Conservation (phyloP, 30 jellyfish, hydroid and myxozoan species). For the Hydractinia echinata region DNA sequence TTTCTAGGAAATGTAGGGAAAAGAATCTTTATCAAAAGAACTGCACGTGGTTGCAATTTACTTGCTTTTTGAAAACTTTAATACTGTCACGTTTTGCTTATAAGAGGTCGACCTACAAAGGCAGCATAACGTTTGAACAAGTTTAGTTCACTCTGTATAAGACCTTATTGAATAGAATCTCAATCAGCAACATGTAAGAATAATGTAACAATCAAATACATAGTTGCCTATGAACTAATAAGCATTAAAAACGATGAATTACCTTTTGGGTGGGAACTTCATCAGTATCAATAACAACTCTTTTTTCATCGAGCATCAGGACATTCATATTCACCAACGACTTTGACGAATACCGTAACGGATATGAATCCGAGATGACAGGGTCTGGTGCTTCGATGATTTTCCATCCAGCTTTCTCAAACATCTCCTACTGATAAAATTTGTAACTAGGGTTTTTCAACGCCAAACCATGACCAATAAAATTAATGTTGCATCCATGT, state of each 20-base stretch:
- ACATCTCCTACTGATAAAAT: slow-evolving; percentile 44
- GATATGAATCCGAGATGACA: slow-evolving; percentile 44
- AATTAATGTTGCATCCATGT: slow-evolving; percentile 78
- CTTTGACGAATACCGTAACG: slow-evolving; percentile 52
- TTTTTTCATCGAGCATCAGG: slow-evolving; percentile 79
- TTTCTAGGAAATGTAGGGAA: no score
- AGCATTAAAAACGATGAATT: background rate
- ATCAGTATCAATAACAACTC: slow-evolving; percentile 63
- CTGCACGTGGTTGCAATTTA: no score
- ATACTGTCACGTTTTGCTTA: no score
- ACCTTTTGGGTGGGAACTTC: slow-evolving; percentile 66
- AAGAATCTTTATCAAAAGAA: no score
- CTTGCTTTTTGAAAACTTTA: no score
- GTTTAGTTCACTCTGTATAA: no score
- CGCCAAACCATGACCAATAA: slow-evolving; percentile 73
- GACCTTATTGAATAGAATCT: no score
- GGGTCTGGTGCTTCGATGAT: slow-evolving; percentile 53
- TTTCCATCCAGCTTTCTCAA: slow-evolving; percentile 78
- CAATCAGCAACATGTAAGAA: no score
- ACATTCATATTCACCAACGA: slow-evolving; percentile 75
- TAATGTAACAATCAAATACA: no score
- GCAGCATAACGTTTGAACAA: no score
- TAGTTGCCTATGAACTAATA: no score
- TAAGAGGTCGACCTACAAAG: no score
- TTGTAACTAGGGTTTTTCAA: slow-evolving; percentile 61